These are phyloP conservation scores for Esperia sulphurella DNA, from an alignment of 2,888 invertebrate species.

Conservation along the genomic window DNA sequence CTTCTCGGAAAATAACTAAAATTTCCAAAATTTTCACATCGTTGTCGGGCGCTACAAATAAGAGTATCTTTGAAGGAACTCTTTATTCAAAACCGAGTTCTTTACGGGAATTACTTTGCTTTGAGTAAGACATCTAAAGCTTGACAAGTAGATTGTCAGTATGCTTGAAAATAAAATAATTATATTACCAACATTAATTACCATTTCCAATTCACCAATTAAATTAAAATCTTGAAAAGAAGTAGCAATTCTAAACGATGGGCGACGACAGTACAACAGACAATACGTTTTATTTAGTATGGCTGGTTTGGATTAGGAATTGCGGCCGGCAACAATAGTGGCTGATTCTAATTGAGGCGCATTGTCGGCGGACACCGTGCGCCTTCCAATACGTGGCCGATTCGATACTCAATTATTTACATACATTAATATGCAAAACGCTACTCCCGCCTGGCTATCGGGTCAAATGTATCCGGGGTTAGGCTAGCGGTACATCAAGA, in stretches of 20 bases:
- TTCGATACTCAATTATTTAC: constrained; percentile 50
- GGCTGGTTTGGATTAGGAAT: constrained; percentile 2
- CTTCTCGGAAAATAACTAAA: no score
- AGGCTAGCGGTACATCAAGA: not conserved
- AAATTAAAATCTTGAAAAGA: no score
- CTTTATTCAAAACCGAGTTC: no score
- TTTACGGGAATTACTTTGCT: no score
- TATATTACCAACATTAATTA: no score
- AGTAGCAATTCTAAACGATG: not conserved
- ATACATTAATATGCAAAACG: constrained; percentile 56
- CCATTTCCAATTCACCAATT: no score
- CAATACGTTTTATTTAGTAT: not conserved
- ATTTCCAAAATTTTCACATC: no score
- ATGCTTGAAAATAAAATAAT: no score
- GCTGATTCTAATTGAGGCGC: constrained; percentile 53
- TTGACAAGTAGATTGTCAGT: no score
- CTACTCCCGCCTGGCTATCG: constrained; percentile 16
- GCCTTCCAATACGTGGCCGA: constrained; percentile 35
- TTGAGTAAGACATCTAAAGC: no score
- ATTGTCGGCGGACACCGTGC: constrained; percentile 35
- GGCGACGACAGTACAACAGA: not conserved
- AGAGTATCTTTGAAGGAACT: no score
- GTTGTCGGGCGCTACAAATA: no score
- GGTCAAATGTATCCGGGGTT: constrained; percentile 8
- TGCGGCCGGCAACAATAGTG: constrained; percentile 32